phyloP scores from a whole-genome alignment of 2,797 vertebrate genomes.

The Phoeniculus purpureus region DNA sequence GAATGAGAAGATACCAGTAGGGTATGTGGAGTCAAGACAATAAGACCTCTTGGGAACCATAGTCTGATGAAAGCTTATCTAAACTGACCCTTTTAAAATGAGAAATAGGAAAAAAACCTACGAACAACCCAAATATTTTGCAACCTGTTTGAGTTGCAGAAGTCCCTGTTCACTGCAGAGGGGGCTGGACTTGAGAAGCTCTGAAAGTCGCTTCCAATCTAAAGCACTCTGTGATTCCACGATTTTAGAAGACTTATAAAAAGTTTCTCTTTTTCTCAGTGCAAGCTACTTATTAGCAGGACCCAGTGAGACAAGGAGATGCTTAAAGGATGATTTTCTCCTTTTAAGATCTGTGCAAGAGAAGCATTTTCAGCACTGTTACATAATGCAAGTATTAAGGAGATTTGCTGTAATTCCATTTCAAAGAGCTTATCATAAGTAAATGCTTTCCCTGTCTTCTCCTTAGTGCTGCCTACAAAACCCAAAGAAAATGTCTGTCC shows the following conservation, averaged over 20 bases:
- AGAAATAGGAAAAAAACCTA: no score
- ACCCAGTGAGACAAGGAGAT: neutral
- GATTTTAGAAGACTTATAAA: neutral
- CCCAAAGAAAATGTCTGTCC: neutral
- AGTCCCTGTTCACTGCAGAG: no score
- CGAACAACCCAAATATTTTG: fast-evolving
- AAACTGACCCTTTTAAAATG: neutral
- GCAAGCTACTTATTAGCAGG: neutral
- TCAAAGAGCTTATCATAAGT: neutral
- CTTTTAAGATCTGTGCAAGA: neutral
- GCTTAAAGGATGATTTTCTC: neutral
- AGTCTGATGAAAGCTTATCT: neutral
- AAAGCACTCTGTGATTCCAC: no score
- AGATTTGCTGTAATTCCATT: slow-evolving; percentile 18
- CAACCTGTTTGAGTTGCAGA: no score
- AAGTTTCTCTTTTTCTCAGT: neutral
- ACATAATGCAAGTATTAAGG: neutral
- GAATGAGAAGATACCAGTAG: neutral
- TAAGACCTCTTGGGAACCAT: neutral
- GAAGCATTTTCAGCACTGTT: neutral
- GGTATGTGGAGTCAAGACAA: neutral
- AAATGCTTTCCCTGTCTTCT: neutral
- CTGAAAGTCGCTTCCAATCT: no score
- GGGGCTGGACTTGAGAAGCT: no score
- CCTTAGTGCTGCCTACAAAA: neutral